Base-by-base conservation (phyloP, 2,888 invertebrate genomes). In the Scaeva pyrastri region DNA sequence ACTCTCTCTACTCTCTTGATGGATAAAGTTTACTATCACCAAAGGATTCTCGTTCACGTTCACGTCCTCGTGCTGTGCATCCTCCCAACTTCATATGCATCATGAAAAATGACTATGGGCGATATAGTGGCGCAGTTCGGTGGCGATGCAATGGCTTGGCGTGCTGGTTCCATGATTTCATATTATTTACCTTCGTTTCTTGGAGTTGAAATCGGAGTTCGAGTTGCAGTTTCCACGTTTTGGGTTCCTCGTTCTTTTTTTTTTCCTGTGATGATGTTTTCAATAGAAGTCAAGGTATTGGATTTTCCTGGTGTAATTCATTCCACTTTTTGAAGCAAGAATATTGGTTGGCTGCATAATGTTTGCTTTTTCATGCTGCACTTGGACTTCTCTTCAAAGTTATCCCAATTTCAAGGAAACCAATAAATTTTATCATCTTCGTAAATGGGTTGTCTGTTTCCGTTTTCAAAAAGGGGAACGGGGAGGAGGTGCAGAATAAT, bases 361-460 rank as follows among this genome's bases (percentile, higher is more conserved):
- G 64, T 55, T 72, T 14, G 68, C 19, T 21, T 74, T 39, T 60
- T 68, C 55, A 31, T 12, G 62, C 31, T 79, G 48, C 74, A 48
- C 64, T 66, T 68, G 41, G 58, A 3, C 36, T 55, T 71, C 39
- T 48, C 43, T 45, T 31, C 21, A 41, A 73, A 62, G 71, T 78
- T 23, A 21, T 62, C 31, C 74, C 39, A 82, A 78, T 75, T 78
- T 74, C 62, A 55, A 81, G 77, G 66, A 82, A 82, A 64, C 86
- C 74, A 86, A 86, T 82, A 86, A 86, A 86, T 86, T 86, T 82
- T 62, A 86, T 68, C 74, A 48, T 71, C 74, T 64, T 64, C 71
- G 52, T 52, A 76, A 81, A 86, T 86, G 82, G 82, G 66, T 78
- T 86, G 82, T 82, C 77, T 86, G 77, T 82, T 82, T 86, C 82